Evolutionary conservation across 1,140 invertebrate species (phyloP).

Genomic region (Lepidostoma basale): DNA sequence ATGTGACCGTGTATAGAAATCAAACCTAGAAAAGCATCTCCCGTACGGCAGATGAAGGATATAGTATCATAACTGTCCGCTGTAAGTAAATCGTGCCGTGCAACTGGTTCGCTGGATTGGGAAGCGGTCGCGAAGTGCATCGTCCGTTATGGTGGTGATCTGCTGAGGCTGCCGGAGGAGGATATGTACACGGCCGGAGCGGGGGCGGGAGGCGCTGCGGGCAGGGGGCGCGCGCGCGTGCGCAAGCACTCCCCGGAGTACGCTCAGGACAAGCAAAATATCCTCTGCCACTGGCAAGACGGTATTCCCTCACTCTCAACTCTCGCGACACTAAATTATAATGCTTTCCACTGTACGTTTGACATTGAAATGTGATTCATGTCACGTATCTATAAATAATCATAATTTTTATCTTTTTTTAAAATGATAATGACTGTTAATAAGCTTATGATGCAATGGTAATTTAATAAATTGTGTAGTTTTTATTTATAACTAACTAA

Average conservation of each 20-base stretch:
- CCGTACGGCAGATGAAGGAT: too few relatives aligned
- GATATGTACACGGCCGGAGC: constrained; percentile 4
- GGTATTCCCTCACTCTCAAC: too few relatives aligned
- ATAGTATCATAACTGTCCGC: too few relatives aligned
- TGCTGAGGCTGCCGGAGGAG: not conserved
- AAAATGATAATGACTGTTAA: not conserved
- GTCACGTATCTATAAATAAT: too few relatives aligned
- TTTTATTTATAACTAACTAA: too few relatives aligned
- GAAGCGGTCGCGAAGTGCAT: not conserved
- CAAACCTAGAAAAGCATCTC: too few relatives aligned
- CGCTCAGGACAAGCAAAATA: constrained; percentile 53
- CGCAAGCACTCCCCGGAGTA: constrained; percentile 49
- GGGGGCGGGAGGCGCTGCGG: constrained; percentile 37
- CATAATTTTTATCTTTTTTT: not conserved
- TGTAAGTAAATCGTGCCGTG: too few relatives aligned
- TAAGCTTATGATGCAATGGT: not conserved
- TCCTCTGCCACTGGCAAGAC: constrained; percentile 56
- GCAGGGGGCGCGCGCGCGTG: constrained; percentile 51
- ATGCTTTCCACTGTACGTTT: too few relatives aligned
- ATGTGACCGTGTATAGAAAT: too few relatives aligned
- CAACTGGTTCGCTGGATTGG: not conserved
- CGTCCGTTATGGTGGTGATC: constrained; percentile 14
- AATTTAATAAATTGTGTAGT: too few relatives aligned
- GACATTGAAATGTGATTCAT: too few relatives aligned
- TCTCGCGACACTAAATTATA: too few relatives aligned